A percentile compares a stretch with the other conserved stretches of the same genome.
phyloP scores from a whole-genome alignment of 2,113 vertebrate genomes.

The Aramus guarauna region DNA sequence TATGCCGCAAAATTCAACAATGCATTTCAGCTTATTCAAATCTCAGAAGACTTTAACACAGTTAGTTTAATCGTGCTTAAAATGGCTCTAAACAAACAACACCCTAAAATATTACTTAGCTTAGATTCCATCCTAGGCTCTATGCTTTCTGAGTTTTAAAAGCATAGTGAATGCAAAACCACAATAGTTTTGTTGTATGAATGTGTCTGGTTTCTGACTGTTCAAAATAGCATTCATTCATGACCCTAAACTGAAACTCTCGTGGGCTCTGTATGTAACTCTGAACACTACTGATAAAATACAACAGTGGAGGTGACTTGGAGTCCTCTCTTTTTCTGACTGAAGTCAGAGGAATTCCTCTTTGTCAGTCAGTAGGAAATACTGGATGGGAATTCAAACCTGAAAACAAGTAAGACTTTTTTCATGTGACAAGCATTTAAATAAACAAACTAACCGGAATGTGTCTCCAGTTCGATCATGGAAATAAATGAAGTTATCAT shows the following conservation, averaged over 20 bases:
- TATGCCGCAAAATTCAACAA: neutral
- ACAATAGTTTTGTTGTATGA: neutral
- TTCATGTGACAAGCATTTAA: neutral
- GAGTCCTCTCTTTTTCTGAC: neutral
- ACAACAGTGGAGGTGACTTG: neutral
- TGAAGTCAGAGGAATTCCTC: neutral
- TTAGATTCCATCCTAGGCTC: neutral
- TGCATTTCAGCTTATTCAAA: neutral
- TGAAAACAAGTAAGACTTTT: neutral
- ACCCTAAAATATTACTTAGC: neutral
- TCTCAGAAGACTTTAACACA: neutral
- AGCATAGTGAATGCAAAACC: neutral
- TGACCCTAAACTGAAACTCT: neutral
- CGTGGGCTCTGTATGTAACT: neutral
- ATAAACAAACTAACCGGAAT: constrained; percentile 76
- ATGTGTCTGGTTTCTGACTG: neutral
- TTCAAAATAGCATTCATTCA: neutral
- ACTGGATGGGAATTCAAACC: neutral
- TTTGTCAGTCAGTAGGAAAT: neutral
- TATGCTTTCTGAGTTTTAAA: neutral
- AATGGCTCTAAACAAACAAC: neutral
- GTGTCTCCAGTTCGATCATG: constrained; percentile 90
- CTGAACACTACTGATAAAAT: neutral
- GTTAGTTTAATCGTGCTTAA: neutral
- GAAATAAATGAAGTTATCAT: constrained; percentile 87